Conservation (phyloP, 2,888 invertebrate species). For the Caenorhabditis becei region DNA sequence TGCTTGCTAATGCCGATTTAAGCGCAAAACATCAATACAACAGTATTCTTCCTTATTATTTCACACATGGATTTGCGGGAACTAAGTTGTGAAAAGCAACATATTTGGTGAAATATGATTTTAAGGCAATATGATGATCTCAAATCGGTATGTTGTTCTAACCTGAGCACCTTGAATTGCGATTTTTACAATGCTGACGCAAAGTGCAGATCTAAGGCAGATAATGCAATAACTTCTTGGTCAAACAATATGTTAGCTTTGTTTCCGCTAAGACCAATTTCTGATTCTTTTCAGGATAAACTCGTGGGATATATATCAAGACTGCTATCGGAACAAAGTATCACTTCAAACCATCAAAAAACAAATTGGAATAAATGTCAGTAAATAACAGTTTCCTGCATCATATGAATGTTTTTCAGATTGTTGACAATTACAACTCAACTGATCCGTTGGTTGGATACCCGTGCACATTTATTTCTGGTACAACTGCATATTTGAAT, state of each 20-base stretch:
- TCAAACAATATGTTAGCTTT: constrained; percentile 39
- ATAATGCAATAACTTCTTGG: constrained; percentile 57
- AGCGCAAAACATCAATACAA: constrained; percentile 67
- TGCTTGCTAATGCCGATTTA: constrained; percentile 72
- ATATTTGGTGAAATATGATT: not conserved
- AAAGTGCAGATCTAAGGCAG: constrained; percentile 50
- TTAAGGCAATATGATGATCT: constrained; percentile 71
- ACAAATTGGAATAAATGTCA: constrained; percentile 47
- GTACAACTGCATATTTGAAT: constrained; percentile 64
- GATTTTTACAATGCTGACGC: constrained; percentile 53
- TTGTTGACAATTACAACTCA: constrained; percentile 61
- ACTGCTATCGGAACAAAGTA: constrained; percentile 62
- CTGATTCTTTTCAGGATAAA: constrained; percentile 49
- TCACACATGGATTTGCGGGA: constrained; percentile 68
- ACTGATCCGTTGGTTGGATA: constrained; percentile 61
- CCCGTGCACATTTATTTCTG: constrained; percentile 63
- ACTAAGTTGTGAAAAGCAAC: constrained; percentile 53
- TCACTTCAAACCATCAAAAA: constrained; percentile 22
- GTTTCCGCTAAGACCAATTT: not conserved
- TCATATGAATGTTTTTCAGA: not conserved
- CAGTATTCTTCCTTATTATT: constrained; percentile 61
- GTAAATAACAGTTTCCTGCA: no score
- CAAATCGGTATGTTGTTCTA: constrained; percentile 58
- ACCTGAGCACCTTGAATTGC: constrained; percentile 52
- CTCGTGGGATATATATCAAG: constrained; percentile 63